Percentiles rank a stretch among this genome's conserved stretches.
Conservation (phyloP, 2,888 invertebrate genomes). For the Pristionchus exspectatus region DNA sequence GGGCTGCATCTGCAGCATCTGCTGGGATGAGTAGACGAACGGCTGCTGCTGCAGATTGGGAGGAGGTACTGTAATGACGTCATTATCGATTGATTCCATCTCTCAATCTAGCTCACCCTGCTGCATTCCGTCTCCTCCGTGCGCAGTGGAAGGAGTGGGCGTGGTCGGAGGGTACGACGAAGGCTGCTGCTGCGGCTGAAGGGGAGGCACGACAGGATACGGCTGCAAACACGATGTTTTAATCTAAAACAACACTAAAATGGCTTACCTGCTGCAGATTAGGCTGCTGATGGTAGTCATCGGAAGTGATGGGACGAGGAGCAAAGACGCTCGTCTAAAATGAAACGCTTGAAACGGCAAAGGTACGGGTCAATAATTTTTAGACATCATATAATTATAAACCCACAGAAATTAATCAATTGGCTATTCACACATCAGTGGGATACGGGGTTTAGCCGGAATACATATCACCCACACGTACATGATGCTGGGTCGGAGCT, state of each 20-base stretch:
- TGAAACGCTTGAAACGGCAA: not conserved
- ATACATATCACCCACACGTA: not conserved
- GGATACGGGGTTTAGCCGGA: not conserved
- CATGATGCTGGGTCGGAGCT: not conserved
- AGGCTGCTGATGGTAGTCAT: not conserved
- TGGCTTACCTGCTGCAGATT: not conserved
- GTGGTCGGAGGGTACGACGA: not conserved
- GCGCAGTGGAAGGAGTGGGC: not conserved
- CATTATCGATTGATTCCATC: not conserved
- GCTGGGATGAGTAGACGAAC: not conserved
- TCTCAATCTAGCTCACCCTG: not conserved
- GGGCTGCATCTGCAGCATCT: not conserved
- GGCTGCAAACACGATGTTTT: not conserved
- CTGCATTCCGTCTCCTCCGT: not conserved
- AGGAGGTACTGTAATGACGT: not conserved
- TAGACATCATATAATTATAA: too few relatives aligned
- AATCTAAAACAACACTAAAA: not conserved
- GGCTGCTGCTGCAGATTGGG: not conserved
- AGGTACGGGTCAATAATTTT: too few relatives aligned
- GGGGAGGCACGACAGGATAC: too few relatives aligned
- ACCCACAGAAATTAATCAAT: too few relatives aligned
- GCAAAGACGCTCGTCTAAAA: not conserved
- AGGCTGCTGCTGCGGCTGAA: not conserved
- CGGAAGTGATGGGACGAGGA: not conserved
- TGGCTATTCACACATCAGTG: too few relatives aligned